Percentiles rank a stretch among this genome's conserved stretches.
Conservation (phyloP, 2,113 vertebrate genomes). For the Naja naja region DNA sequence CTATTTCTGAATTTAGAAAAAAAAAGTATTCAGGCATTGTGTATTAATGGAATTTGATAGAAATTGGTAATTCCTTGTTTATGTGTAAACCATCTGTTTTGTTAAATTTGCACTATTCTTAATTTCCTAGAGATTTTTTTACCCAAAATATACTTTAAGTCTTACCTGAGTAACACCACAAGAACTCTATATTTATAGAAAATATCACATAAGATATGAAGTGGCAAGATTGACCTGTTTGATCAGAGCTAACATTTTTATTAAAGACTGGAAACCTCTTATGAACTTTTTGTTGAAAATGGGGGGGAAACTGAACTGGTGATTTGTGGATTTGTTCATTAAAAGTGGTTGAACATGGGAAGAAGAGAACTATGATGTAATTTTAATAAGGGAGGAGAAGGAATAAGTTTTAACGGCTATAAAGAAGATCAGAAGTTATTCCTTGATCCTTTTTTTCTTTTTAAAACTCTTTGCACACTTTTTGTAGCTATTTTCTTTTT, state of each 20-base stretch:
- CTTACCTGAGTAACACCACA: neutral
- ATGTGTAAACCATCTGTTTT: neutral
- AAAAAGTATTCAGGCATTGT: neutral
- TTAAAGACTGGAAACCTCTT: neutral
- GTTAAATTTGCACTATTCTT: neutral
- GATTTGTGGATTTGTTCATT: neutral
- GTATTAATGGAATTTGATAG: neutral
- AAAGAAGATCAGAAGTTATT: neutral
- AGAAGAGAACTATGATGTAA: neutral
- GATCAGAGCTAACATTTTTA: neutral
- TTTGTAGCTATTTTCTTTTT: neutral
- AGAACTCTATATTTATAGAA: neutral
- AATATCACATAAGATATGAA: neutral
- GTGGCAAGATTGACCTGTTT: neutral
- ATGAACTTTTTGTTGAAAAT: neutral
- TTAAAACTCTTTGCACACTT: neutral
- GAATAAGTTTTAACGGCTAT: neutral
- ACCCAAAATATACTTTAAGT: neutral
- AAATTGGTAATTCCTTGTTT: neutral
- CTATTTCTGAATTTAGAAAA: neutral
- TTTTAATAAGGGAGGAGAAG: neutral
- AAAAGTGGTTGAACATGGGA: neutral
- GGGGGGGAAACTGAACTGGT: neutral
- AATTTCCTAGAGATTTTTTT: neutral
- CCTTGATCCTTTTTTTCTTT: neutral